phyloP scores from a whole-genome alignment of 2,113 vertebrate species.

The Austrofundulus limnaeus region DNA sequence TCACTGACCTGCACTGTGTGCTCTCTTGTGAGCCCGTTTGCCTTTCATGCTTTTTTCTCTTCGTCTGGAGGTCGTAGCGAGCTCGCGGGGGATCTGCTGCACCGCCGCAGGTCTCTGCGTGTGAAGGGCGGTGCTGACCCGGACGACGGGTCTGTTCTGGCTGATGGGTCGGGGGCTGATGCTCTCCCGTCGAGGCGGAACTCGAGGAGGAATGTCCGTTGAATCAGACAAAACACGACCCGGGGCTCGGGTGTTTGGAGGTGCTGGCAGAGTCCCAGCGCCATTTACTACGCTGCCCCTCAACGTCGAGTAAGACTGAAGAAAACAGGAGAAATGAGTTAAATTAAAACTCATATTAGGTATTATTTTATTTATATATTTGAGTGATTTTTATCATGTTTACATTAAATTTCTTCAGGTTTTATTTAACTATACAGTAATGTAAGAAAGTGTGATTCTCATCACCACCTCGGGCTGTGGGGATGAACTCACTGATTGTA shows the following conservation, averaged over 20 bases:
- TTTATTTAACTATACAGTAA: too few species aligned
- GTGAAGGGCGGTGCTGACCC: constrained; percentile 90
- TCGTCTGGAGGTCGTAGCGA: constrained; percentile 82
- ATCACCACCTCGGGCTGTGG: too few species aligned
- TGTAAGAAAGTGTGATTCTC: too few species aligned
- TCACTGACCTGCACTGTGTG: constrained; percentile 84
- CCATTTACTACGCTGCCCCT: constrained; percentile 72
- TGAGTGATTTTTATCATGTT: too few species aligned
- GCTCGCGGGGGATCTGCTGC: constrained; percentile 93
- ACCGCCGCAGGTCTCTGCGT: constrained; percentile 79
- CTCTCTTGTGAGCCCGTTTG: constrained; percentile 84
- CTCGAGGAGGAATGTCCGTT: constrained; percentile 77
- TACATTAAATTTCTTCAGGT: too few species aligned
- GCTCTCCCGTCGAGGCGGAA: constrained; percentile 85
- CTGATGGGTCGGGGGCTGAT: constrained; percentile 61
- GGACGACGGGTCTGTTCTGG: constrained; percentile 84
- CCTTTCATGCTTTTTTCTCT: constrained; percentile 83
- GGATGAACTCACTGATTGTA: too few species aligned
- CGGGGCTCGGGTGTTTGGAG: constrained; percentile 34
- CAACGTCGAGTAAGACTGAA: constrained; percentile 68
- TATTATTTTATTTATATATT: too few species aligned
- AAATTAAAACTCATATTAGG: too few species aligned
- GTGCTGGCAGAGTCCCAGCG: constrained; percentile 34
- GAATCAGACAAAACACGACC: constrained; percentile 29
- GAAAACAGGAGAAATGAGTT: neutral